Percentiles rank a stretch among this genome's conserved stretches.
Conservation (phyloP, 2,113 vertebrate genomes). For the Melanostigma gelatinosum region DNA sequence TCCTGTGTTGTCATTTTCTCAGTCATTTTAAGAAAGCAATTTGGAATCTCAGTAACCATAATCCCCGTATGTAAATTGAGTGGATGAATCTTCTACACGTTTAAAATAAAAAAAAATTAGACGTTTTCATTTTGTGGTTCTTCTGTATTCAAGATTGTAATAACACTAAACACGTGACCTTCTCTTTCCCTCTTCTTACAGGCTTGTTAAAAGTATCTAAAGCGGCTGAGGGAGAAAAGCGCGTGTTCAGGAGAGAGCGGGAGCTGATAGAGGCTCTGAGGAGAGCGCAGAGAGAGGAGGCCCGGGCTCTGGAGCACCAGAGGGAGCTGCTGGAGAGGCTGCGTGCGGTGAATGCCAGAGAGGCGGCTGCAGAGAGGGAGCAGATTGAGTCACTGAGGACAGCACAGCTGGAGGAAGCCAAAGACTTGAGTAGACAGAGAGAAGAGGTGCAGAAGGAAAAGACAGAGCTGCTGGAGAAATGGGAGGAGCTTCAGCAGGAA, state of each 20-base stretch:
- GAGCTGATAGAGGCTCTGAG: slow-evolving; percentile 78
- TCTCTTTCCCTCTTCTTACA: neutral
- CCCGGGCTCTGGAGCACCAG: slow-evolving; percentile 73
- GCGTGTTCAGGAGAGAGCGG: slow-evolving; percentile 62
- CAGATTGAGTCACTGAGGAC: slow-evolving; percentile 71
- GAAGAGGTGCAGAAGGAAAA: slow-evolving; percentile 69
- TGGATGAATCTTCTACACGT: neutral
- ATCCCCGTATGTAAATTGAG: neutral
- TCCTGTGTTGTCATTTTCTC: neutral
- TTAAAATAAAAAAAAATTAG: neutral
- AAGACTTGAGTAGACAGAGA: slow-evolving; percentile 59
- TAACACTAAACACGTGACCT: neutral
- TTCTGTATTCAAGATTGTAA: neutral
- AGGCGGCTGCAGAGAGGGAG: slow-evolving; percentile 68
- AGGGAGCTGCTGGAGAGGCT: slow-evolving; percentile 73
- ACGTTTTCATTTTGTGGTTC: neutral
- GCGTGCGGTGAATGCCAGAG: slow-evolving; percentile 59
- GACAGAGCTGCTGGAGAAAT: slow-evolving; percentile 62
- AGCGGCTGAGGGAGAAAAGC: slow-evolving; percentile 24
- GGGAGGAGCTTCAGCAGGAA: slow-evolving; percentile 66
- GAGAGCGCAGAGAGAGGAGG: slow-evolving; percentile 76
- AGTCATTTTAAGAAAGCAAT: neutral
- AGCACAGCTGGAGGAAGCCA: slow-evolving; percentile 73
- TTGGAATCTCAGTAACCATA: neutral
- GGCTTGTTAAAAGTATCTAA: slow-evolving; percentile 12